Percentiles rank a stretch among this genome's conserved stretches.
Evolutionary conservation across 1,140 invertebrate species (phyloP).

Genomic region (Heliconius nattereri): DNA sequence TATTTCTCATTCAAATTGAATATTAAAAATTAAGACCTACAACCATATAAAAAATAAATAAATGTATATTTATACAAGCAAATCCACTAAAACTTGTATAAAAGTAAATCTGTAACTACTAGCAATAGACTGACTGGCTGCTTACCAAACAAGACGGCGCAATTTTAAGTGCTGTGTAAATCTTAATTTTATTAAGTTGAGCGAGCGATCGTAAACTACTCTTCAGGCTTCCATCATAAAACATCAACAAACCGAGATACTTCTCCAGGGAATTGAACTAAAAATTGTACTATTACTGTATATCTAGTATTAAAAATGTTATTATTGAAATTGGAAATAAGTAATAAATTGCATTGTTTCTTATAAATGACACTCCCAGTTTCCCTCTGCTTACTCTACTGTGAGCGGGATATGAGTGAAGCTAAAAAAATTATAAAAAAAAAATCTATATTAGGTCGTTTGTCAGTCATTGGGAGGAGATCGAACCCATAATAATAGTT

Average conservation of each 20-base stretch:
- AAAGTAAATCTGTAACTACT: neutral
- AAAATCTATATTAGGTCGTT: no score
- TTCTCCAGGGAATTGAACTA: neutral
- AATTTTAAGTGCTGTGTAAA: neutral
- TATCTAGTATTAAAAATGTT: neutral
- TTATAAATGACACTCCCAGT: no score
- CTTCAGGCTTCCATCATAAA: neutral
- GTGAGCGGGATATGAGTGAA: no score
- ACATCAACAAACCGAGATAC: neutral
- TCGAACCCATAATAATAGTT: no score
- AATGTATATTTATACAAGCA: neutral
- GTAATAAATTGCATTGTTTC: no score
- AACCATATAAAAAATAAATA: neutral
- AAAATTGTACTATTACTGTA: no score
- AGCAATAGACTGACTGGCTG: neutral
- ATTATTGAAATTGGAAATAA: neutral
- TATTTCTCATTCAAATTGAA: neutral
- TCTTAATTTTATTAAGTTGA: slow-evolving; percentile 4
- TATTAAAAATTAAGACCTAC: neutral
- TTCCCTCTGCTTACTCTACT: no score
- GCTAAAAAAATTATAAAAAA: no score
- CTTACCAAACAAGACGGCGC: neutral
- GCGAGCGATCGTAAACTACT: slow-evolving; percentile 5
- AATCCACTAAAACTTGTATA: neutral
- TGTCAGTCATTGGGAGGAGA: no score